Evolutionary conservation across 1,140 invertebrate species (phyloP).

Genomic region (Bombus consobrinus): DNA sequence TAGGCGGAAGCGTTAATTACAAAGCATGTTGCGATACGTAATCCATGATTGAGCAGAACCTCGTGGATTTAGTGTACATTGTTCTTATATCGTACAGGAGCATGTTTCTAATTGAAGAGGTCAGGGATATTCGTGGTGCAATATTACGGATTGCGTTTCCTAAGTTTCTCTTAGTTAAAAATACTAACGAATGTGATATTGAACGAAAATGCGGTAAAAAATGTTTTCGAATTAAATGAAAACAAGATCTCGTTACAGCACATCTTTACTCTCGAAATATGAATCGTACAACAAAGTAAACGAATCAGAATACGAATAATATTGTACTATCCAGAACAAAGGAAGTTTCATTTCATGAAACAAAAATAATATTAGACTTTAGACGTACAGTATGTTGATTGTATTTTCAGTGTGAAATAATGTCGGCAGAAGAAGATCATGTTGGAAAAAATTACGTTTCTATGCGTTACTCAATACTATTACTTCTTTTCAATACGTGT

Average conservation of each 20-base stretch:
- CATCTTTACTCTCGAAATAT: slow-evolving; percentile 8
- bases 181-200: neutral
- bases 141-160: neutral
- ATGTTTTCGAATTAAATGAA: slow-evolving; percentile 30
- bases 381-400: slow-evolving; percentile 43
- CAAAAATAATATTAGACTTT: slow-evolving; percentile 72
- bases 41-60: slow-evolving; percentile 22
- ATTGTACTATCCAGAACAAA: neutral
- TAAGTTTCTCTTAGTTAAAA: no score
- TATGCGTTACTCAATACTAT: neutral
- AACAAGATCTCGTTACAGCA: neutral
- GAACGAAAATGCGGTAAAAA: neutral
- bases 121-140: no score
- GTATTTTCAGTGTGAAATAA: slow-evolving; percentile 47
- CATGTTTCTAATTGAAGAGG: neutral
- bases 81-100: neutral
- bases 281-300: slow-evolving; percentile 34
- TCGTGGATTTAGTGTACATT: neutral
- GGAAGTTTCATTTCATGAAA: slow-evolving; percentile 67
- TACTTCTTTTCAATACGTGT: no score
- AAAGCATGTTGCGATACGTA: slow-evolving; percentile 5
- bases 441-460: neutral
- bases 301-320: no score
- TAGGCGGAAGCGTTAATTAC: slow-evolving; percentile 3
- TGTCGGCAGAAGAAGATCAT: neutral